phyloP scores from a whole-genome alignment of 2,113 vertebrate genomes.

The Gymnorhina tibicen region DNA sequence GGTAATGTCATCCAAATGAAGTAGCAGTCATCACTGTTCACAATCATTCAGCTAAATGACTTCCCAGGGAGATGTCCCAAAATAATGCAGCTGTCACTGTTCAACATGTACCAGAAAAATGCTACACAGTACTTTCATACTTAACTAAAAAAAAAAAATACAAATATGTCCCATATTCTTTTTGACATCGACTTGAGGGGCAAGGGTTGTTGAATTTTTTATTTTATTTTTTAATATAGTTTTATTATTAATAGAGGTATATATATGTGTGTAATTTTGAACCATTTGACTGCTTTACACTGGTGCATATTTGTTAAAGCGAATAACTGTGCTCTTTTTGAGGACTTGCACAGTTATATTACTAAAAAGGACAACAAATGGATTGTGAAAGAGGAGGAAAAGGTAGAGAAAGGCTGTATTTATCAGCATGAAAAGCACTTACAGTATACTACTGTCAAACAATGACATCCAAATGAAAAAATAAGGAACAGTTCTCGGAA shows the following conservation, averaged over 20 bases:
- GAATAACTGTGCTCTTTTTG: not conserved
- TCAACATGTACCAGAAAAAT: not conserved
- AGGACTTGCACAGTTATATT: not conserved
- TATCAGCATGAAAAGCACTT: not conserved
- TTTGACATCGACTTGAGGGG: not conserved
- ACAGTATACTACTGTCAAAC: not conserved
- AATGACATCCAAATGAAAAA: not conserved
- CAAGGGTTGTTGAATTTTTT: not conserved
- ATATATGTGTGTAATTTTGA: not conserved
- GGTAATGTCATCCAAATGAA: constrained; percentile 68
- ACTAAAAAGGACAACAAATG: not conserved
- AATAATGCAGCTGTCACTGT: constrained; percentile 58
- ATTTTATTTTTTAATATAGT: not conserved
- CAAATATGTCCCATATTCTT: not conserved
- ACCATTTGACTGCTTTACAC: not conserved
- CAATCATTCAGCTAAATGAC: constrained; percentile 66
- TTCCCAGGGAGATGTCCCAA: constrained; percentile 62
- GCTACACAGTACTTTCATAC: not conserved
- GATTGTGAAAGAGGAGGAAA: not conserved
- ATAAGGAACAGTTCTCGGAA: not conserved
- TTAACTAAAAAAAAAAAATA: not conserved
- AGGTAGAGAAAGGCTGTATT: not conserved
- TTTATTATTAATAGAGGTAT: not conserved
- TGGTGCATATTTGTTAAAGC: not conserved
- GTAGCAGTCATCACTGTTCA: constrained; percentile 63